phyloP scores from a whole-genome alignment of 2,888 invertebrate genomes.

The Andrena fulva region DNA sequence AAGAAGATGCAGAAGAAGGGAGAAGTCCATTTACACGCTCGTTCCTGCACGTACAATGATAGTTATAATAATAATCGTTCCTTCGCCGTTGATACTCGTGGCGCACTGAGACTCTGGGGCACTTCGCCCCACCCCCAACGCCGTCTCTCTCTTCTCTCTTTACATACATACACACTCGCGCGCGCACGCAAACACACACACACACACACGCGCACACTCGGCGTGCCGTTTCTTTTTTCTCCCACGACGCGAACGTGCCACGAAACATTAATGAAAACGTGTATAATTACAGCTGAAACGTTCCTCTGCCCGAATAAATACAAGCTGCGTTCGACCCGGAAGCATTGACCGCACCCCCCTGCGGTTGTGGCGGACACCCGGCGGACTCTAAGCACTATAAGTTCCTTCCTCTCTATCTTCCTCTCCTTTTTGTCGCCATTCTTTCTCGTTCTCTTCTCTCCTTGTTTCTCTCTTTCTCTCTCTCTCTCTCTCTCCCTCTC shows the following conservation, averaged over 20 bases:
- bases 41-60: conserved; percentile 37
- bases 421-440: background rate
- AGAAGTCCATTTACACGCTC: conserved; percentile 44
- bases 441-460: conserved; percentile 15
- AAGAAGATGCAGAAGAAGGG: conserved; percentile 39
- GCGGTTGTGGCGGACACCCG: conserved; percentile 68
- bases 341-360: conserved; percentile 33
- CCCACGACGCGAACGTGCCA: conserved; percentile 29
- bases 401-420: conserved; percentile 31
- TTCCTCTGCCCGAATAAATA: conserved; percentile 40
- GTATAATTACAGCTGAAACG: conserved; percentile 61
- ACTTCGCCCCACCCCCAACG: background rate
- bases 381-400: conserved; percentile 60
- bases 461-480: conserved; percentile 4
- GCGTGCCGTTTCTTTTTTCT: background rate
- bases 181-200: too few relatives aligned
- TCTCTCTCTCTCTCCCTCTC: conserved; percentile 15
- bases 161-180: too few relatives aligned
- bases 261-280: conserved; percentile 64
- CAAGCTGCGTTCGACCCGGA: conserved; percentile 45
- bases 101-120: conserved; percentile 8
- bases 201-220: background rate
- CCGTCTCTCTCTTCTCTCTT: background rate
- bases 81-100: conserved; percentile 31
- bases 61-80: conserved; percentile 60